Percentiles rank a stretch among this genome's conserved stretches.
Evolutionary conservation across 2,113 vertebrate species (phyloP).

Genomic region (Trichomycterus rosablanca): DNA sequence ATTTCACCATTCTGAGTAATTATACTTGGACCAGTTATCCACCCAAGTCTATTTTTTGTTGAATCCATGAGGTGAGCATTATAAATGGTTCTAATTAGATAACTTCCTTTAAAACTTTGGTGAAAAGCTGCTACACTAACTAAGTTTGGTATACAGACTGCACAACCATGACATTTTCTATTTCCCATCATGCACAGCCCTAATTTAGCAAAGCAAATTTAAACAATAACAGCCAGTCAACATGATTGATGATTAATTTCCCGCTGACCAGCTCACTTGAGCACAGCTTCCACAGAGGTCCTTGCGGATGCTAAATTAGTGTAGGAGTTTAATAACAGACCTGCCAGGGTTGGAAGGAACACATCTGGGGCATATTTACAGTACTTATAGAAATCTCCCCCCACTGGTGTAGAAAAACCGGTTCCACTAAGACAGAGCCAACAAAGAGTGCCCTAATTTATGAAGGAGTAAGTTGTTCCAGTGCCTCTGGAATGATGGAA

Average conservation of each 20-base stretch:
- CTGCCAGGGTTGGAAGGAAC: slow-evolving; percentile 11
- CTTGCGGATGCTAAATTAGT: slow-evolving; percentile 28
- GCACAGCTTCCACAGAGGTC: slow-evolving; percentile 10
- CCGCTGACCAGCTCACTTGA: slow-evolving; percentile 12
- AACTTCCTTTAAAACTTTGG: no score
- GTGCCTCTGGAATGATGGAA: background rate
- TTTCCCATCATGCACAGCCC: slow-evolving; percentile 24
- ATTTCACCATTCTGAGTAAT: no score
- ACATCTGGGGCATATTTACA: slow-evolving; percentile 40
- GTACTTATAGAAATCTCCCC: slow-evolving; percentile 17
- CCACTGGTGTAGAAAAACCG: slow-evolving; percentile 6
- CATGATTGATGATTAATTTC: slow-evolving; percentile 35
- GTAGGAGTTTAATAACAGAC: slow-evolving; percentile 29
- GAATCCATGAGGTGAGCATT: no score
- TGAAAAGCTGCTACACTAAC: no score
- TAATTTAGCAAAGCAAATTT: slow-evolving; percentile 34
- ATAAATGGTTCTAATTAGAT: no score
- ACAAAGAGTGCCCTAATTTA: slow-evolving; percentile 24
- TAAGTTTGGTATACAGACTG: slow-evolving; percentile 7
- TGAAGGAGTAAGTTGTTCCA: slow-evolving; percentile 18
- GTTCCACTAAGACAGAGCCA: slow-evolving; percentile 3
- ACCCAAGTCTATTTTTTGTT: no score
- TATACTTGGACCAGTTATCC: no score
- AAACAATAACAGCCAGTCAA: slow-evolving; percentile 40
- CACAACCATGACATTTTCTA: slow-evolving; percentile 28